These are phyloP conservation scores for Pecten maximus DNA, from an alignment of 2,888 invertebrate species.

Conservation along the genomic window DNA sequence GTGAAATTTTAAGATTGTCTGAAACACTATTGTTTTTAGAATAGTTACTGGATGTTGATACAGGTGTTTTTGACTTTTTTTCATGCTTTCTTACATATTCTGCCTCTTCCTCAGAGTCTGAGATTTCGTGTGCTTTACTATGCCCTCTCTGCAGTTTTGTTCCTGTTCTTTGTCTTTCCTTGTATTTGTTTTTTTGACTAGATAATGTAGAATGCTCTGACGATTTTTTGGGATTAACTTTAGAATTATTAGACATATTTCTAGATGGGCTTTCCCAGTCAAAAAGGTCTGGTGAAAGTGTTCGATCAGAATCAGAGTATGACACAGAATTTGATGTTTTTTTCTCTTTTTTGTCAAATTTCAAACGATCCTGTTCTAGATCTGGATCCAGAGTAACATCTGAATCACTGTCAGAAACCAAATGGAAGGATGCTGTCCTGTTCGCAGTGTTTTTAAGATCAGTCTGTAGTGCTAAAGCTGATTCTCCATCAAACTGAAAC, in stretches of 20 bases:
- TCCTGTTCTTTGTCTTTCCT: not conserved
- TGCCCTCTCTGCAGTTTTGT: slow-evolving; percentile 35
- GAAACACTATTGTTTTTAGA: too few species aligned
- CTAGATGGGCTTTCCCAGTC: slow-evolving; percentile 39
- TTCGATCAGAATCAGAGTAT: slow-evolving; percentile 72
- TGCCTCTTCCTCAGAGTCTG: slow-evolving; percentile 62
- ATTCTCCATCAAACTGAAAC: slow-evolving; percentile 57
- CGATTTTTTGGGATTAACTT: not conserved
- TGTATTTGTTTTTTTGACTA: not conserved
- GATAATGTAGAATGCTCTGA: not conserved
- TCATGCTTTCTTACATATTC: not conserved
- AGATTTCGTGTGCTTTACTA: slow-evolving; percentile 64
- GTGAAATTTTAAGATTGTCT: too few species aligned
- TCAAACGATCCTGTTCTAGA: not conserved
- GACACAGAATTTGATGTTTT: slow-evolving; percentile 58
- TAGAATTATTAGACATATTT: not conserved
- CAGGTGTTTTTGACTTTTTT: slow-evolving; percentile 48
- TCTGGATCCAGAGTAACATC: slow-evolving; percentile 69
- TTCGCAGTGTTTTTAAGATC: not conserved
- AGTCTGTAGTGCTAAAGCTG: not conserved
- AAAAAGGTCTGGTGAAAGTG: slow-evolving; percentile 65
- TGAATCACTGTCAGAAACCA: slow-evolving; percentile 70
- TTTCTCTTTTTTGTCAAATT: not conserved
- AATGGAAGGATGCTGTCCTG: not conserved
- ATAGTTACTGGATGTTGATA: not conserved